A percentile compares a stretch with the other conserved stretches of the same genome.
Evolutionary conservation across 2,113 vertebrate species (phyloP).

Genomic region (Okapia johnstoni): DNA sequence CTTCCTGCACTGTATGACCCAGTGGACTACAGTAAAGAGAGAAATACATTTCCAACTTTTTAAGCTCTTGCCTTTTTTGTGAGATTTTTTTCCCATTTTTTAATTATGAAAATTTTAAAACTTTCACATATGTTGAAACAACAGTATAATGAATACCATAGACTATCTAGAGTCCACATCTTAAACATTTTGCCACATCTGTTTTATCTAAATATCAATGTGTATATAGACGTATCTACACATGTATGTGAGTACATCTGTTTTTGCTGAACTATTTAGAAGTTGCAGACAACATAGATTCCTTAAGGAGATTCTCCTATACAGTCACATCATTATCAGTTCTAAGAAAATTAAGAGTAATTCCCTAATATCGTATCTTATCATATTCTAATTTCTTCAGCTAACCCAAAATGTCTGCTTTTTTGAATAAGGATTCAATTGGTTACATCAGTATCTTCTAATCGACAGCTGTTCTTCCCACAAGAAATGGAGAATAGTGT

Average conservation of each 20-base stretch:
- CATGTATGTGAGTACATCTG: neutral
- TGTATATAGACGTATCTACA: neutral
- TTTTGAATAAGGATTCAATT: neutral
- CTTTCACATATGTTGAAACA: neutral
- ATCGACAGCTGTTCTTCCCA: neutral
- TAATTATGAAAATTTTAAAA: neutral
- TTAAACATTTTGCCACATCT: neutral
- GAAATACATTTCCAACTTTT: neutral
- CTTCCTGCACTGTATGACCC: neutral
- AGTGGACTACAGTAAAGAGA: neutral
- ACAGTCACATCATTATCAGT: neutral
- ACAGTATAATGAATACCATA: neutral
- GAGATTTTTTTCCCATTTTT: neutral
- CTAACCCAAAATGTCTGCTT: neutral
- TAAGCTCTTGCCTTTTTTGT: neutral
- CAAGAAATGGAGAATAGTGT: neutral
- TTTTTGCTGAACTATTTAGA: constrained; percentile 7
- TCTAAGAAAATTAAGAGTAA: constrained; percentile 28
- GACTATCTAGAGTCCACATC: neutral
- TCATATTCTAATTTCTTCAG: neutral
- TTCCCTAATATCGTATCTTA: neutral
- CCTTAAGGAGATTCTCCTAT: neutral
- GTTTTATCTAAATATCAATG: neutral
- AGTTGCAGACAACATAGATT: neutral
- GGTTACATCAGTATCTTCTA: neutral